phyloP scores from a whole-genome alignment of 2,113 vertebrate species.

The Sturnus vulgaris region DNA sequence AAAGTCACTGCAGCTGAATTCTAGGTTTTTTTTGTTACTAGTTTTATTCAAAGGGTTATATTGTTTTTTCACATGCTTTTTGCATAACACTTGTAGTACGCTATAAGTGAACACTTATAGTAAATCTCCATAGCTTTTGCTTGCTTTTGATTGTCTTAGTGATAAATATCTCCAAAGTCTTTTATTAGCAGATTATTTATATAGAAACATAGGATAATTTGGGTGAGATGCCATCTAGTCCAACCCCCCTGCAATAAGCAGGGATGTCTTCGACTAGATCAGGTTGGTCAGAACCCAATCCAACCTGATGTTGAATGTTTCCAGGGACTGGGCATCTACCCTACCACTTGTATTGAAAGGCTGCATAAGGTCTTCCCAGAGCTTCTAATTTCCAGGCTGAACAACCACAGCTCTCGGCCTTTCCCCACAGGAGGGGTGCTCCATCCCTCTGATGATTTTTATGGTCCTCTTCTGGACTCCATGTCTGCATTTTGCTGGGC shows the following conservation, averaged over 20 bases:
- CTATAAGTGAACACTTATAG: background rate
- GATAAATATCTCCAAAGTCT: background rate
- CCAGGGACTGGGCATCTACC: background rate
- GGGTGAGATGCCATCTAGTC: background rate
- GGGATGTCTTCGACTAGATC: background rate
- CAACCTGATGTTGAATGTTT: background rate
- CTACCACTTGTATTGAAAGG: background rate
- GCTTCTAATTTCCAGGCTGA: background rate
- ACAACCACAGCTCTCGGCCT: background rate
- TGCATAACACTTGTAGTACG: background rate
- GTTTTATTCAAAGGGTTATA: background rate
- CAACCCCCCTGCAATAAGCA: background rate
- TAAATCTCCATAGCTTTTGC: background rate
- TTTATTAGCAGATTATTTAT: background rate
- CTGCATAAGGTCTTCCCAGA: background rate
- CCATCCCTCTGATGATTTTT: background rate
- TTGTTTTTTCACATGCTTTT: background rate
- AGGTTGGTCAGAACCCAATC: background rate
- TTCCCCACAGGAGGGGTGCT: background rate
- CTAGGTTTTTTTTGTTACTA: too few relatives aligned
- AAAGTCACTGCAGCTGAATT: background rate
- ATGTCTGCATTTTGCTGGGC: background rate
- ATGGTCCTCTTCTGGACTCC: background rate
- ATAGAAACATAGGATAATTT: background rate
- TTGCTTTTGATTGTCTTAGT: background rate